Evolutionary conservation across 2,113 vertebrate genomes (phyloP).

Genomic region (Triplophysa rosa): DNA sequence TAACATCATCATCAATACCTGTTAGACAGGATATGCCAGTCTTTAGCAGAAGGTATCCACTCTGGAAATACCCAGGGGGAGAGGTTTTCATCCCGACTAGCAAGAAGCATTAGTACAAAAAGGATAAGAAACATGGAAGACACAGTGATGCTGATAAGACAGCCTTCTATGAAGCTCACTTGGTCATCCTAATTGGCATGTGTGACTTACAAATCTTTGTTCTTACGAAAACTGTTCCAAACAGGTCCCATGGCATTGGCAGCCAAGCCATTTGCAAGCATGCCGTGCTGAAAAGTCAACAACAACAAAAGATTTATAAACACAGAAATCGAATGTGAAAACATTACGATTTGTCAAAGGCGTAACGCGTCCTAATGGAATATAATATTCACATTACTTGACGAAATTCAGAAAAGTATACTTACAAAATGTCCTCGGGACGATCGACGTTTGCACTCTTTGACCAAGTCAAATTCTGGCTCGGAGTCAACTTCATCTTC

Average conservation of each 20-base stretch:
- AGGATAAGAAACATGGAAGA: neutral
- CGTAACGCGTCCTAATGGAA: too few species aligned
- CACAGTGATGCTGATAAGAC: neutral
- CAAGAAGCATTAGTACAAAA: slow-evolving; percentile 26
- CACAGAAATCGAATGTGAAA: neutral
- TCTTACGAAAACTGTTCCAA: slow-evolving; percentile 72
- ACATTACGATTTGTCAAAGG: too few species aligned
- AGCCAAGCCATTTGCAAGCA: slow-evolving; percentile 72
- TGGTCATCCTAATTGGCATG: neutral
- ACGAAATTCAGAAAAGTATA: neutral
- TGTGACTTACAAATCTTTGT: slow-evolving; percentile 81
- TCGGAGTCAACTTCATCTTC: slow-evolving; percentile 41
- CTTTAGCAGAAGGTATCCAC: slow-evolving; percentile 80
- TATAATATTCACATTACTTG: too few species aligned
- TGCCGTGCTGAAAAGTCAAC: slow-evolving; percentile 1
- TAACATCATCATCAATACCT: slow-evolving; percentile 67
- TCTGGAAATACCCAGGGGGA: slow-evolving; percentile 86
- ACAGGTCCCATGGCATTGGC: slow-evolving; percentile 75
- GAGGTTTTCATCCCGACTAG: slow-evolving; percentile 79
- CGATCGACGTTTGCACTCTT: neutral
- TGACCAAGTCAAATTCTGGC: neutral
- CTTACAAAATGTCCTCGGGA: neutral
- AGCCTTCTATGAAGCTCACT: neutral
- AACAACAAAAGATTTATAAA: slow-evolving; percentile 32
- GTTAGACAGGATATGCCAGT: slow-evolving; percentile 79